phyloP scores from a whole-genome alignment of 2,888 invertebrate genomes.

The Drosophila nigricruria region DNA sequence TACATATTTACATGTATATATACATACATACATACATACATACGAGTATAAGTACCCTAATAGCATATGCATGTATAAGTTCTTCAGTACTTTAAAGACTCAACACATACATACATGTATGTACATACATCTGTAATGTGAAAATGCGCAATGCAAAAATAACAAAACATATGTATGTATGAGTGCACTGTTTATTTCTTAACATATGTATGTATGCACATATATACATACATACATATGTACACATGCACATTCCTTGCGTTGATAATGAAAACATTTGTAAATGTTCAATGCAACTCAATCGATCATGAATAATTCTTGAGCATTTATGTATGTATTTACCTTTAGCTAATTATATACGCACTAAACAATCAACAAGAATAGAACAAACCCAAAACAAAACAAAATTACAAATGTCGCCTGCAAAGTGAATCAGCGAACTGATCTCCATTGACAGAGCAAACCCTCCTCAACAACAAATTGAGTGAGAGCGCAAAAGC shows the following conservation, averaged over 20 bases:
- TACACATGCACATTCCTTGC: not conserved
- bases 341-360: constrained; percentile 13
- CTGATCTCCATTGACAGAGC: constrained; percentile 25
- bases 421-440: constrained; percentile 28
- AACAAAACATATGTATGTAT: not conserved
- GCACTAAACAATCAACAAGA: not conserved
- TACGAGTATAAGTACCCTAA: too few relatives aligned
- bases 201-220: not conserved
- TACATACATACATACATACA: not conserved
- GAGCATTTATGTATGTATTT: constrained; percentile 4
- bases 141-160: constrained; percentile 33
- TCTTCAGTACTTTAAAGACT: too few relatives aligned
- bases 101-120: not conserved
- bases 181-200: not conserved
- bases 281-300: constrained; percentile 1
- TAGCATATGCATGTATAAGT: too few relatives aligned
- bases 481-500: constrained; percentile 30
- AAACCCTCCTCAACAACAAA: not conserved
- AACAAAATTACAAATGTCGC: constrained; percentile 28
- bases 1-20: too few relatives aligned
- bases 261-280: constrained; percentile 11
- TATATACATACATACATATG: not conserved
- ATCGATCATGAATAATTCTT: not conserved
- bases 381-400: not conserved
- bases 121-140: not conserved